A percentile compares a stretch with the other conserved stretches of the same genome.
Evolutionary conservation across 2,113 vertebrate genomes (phyloP).

Genomic region (Falco punctatus): DNA sequence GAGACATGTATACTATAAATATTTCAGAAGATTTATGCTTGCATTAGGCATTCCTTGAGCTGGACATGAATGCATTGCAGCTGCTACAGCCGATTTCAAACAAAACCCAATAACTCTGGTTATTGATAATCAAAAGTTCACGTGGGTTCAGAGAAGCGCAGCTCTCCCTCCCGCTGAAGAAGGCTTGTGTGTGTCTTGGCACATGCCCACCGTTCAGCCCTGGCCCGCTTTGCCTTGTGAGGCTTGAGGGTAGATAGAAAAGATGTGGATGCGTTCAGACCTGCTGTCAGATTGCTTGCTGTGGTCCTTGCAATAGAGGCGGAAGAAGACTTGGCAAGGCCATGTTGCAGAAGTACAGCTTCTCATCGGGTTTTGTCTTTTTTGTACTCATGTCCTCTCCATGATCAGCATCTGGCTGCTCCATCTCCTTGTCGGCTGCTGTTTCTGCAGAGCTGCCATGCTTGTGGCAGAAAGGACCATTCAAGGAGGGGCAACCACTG

Average conservation of each 20-base stretch:
- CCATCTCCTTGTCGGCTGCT: background rate
- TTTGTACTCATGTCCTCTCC: background rate
- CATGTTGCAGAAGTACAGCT: too few relatives aligned
- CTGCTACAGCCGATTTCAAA: background rate
- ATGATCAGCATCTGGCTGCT: background rate
- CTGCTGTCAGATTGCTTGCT: background rate
- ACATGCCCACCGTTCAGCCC: accelerated
- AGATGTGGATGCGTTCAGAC: accelerated
- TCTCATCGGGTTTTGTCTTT: too few relatives aligned
- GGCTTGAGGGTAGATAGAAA: background rate
- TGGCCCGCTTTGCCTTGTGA: background rate
- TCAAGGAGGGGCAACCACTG: background rate
- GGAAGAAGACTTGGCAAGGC: background rate
- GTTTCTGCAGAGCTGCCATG: background rate
- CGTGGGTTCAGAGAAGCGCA: background rate
- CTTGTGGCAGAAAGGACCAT: background rate
- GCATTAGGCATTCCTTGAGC: constrained; percentile 41
- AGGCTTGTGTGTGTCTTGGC: background rate
- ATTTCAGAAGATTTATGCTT: constrained; percentile 66
- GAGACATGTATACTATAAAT: constrained; percentile 47
- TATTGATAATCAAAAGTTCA: background rate
- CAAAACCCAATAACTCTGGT: background rate
- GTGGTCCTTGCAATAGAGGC: background rate
- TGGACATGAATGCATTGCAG: constrained; percentile 23
- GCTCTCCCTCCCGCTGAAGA: background rate